Evolutionary conservation across 1,140 invertebrate species (phyloP).

Genomic region (Neodiprion virginianus): DNA sequence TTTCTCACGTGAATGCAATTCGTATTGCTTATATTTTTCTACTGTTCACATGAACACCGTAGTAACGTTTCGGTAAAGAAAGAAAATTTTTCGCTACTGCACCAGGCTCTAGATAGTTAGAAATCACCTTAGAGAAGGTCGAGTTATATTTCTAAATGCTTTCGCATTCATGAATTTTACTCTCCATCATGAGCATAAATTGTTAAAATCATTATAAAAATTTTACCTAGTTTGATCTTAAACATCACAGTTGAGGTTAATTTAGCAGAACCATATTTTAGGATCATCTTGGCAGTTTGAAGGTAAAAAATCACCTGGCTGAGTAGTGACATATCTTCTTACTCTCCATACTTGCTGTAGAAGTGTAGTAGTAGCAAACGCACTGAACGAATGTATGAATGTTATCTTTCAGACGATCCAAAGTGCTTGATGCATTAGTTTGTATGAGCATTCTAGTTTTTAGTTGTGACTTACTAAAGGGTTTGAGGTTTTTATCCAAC

Average conservation of each 20-base stretch:
- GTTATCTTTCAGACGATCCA: not conserved
- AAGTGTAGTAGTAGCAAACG: too few species aligned
- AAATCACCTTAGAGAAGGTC: not conserved
- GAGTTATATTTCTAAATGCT: not conserved
- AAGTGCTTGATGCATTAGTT: not conserved
- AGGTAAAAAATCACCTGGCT: too few species aligned
- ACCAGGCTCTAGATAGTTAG: not conserved
- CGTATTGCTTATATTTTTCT: conserved; percentile 15
- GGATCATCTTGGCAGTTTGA: too few species aligned
- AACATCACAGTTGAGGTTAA: too few species aligned
- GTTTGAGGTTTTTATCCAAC: not conserved
- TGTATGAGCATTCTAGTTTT: not conserved
- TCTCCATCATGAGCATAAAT: too few species aligned
- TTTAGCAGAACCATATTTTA: too few species aligned
- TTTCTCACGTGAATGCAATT: not conserved
- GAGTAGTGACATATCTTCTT: too few species aligned
- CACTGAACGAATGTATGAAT: too few species aligned
- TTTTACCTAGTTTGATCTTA: too few species aligned
- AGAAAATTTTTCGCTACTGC: not conserved
- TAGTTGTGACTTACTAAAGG: not conserved
- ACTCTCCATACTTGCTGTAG: too few species aligned
- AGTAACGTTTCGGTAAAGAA: conserved; percentile 13
- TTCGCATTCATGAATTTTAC: not conserved
- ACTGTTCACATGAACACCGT: conserved; percentile 10
- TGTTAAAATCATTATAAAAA: too few species aligned